Evolutionary conservation across 2,797 vertebrate genomes (phyloP).

Genomic region (Melanotaenia boesemani): DNA sequence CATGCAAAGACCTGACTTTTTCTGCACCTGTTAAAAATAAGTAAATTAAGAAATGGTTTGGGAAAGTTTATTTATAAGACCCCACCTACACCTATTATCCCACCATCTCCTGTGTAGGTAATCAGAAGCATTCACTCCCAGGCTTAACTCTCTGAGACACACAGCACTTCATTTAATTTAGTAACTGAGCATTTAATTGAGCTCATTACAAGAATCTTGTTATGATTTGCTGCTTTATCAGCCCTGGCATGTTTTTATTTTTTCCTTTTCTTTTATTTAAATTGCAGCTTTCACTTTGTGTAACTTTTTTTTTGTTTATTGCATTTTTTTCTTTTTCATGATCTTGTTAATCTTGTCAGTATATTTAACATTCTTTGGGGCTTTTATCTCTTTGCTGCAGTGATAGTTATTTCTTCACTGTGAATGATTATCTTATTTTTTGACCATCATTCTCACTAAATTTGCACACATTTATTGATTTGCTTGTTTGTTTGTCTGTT

Average conservation of each 20-base stretch:
- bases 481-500: too few species aligned
- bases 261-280: not conserved
- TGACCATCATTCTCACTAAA: not conserved
- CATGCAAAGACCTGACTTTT: too few species aligned
- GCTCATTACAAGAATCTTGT: slow-evolving; percentile 74
- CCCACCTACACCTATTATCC: slow-evolving; percentile 1
- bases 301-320: not conserved
- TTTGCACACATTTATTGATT: not conserved
- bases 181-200: slow-evolving; percentile 74
- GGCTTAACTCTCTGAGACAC: slow-evolving; percentile 45
- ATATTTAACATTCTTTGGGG: not conserved
- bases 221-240: slow-evolving; percentile 78
- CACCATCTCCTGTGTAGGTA: not conserved
- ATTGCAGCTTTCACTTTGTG: not conserved
- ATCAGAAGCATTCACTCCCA: not conserved
- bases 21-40: not conserved
- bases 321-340: not conserved
- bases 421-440: not conserved
- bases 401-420: not conserved
- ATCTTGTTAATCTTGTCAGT: not conserved
- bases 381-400: not conserved
- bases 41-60: not conserved
- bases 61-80: not conserved
- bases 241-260: slow-evolving; percentile 20
- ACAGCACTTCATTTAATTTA: slow-evolving; percentile 71